A percentile compares a stretch with the other conserved stretches of the same genome.
phyloP scores from a whole-genome alignment of 2,888 invertebrate species.

The Chironomus tentans region DNA sequence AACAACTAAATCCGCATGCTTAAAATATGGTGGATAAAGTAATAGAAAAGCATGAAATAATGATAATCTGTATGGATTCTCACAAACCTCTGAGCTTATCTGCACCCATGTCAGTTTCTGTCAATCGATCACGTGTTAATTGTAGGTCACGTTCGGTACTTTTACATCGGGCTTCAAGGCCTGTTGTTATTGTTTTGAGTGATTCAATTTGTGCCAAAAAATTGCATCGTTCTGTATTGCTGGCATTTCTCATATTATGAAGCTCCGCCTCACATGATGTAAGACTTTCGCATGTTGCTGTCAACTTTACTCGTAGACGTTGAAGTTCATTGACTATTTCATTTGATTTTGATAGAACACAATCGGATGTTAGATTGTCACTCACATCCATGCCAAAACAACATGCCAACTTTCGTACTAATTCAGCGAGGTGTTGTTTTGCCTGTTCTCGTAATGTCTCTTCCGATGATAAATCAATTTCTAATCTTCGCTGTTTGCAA shows the following conservation, averaged over 20 bases:
- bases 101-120: conserved; percentile 64
- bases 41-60: background rate
- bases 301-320: conserved; percentile 50
- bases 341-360: conserved; percentile 64
- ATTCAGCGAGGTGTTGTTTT: conserved; percentile 55
- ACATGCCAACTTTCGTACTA: conserved; percentile 59
- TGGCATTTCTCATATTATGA: conserved; percentile 37
- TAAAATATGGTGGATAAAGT: background rate
- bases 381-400: conserved; percentile 64
- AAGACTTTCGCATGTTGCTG: conserved; percentile 41
- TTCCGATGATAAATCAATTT: conserved; percentile 61
- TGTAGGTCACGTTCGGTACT: conserved; percentile 68
- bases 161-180: conserved; percentile 62
- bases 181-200: conserved; percentile 50
- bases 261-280: conserved; percentile 40
- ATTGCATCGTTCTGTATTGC: conserved; percentile 58
- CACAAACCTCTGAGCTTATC: conserved; percentile 39
- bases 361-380: conserved; percentile 58
- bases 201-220: conserved; percentile 55
- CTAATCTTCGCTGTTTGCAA: conserved; percentile 61
- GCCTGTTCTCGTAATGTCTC: conserved; percentile 67
- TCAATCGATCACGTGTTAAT: conserved; percentile 60
- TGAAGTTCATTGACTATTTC: conserved; percentile 67
- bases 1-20: background rate
- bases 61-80: background rate